Evolutionary conservation across 2,113 vertebrate genomes (phyloP).

Genomic region (Neoarius graeffei): DNA sequence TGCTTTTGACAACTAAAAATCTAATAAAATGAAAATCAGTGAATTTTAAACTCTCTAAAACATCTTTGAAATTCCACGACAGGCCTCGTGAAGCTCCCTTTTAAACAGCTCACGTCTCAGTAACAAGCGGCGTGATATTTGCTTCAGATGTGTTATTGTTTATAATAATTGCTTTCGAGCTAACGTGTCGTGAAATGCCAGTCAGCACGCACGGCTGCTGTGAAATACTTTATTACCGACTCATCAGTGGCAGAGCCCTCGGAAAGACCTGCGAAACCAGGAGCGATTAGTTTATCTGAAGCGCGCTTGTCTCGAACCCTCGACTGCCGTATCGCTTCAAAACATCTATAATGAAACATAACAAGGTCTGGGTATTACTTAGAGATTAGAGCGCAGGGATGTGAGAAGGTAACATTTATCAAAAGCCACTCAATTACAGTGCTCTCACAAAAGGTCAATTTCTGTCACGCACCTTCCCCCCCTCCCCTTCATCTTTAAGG

Average conservation of each 20-base stretch:
- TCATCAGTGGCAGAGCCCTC: slow-evolving; percentile 43
- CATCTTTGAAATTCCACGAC: slow-evolving; percentile 4
- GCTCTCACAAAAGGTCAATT: slow-evolving; percentile 57
- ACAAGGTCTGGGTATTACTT: slow-evolving; percentile 52
- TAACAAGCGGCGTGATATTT: slow-evolving; percentile 34
- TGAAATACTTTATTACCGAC: slow-evolving; percentile 56
- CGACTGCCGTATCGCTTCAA: slow-evolving; percentile 37
- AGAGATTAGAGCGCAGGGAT: slow-evolving; percentile 50
- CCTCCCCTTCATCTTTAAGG: not conserved
- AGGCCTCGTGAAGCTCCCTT: slow-evolving; percentile 11
- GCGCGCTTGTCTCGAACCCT: slow-evolving; percentile 19
- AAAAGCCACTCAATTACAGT: slow-evolving; percentile 55
- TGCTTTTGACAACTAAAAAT: not conserved
- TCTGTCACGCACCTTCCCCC: slow-evolving; percentile 44
- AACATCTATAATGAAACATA: slow-evolving; percentile 54
- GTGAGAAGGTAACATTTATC: slow-evolving; percentile 59
- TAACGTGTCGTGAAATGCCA: slow-evolving; percentile 52
- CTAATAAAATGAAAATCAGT: not conserved
- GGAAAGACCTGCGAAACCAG: slow-evolving; percentile 43
- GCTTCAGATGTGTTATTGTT: slow-evolving; percentile 45
- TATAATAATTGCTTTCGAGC: slow-evolving; percentile 45
- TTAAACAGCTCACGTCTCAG: slow-evolving; percentile 35
- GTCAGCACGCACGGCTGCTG: slow-evolving; percentile 39
- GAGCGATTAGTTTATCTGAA: slow-evolving; percentile 52
- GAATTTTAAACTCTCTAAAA: not conserved